Percentiles rank a stretch among this genome's conserved stretches.
Conservation (phyloP, 2,113 vertebrate species). For the Nothocercus nigrocapillus region DNA sequence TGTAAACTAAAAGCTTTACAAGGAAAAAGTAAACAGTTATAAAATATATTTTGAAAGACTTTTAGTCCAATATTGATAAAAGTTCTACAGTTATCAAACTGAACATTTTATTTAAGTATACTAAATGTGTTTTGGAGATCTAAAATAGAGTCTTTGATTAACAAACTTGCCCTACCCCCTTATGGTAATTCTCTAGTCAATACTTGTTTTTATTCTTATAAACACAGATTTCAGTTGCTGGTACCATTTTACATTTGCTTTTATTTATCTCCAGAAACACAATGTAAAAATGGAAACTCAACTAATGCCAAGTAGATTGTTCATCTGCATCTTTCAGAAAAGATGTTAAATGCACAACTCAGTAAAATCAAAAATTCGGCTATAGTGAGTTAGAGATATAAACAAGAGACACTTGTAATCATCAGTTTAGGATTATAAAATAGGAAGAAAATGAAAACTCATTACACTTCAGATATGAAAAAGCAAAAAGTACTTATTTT, state of each 20-base stretch:
- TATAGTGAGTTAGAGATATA: neutral
- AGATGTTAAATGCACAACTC: neutral
- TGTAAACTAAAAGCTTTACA: neutral
- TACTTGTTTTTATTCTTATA: neutral
- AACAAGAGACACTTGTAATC: neutral
- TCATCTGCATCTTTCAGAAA: neutral
- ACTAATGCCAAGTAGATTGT: neutral
- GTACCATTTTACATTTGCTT: neutral
- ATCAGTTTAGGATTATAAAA: neutral
- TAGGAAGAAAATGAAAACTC: neutral
- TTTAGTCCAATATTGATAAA: neutral
- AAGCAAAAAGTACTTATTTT: neutral
- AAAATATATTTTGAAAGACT: neutral
- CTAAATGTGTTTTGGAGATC: neutral
- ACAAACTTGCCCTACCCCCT: neutral
- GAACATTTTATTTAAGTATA: neutral
- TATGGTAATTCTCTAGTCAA: neutral
- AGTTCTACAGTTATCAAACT: neutral
- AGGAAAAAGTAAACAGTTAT: neutral
- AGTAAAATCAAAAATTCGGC: neutral
- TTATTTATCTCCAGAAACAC: neutral
- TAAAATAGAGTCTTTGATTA: neutral
- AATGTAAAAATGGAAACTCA: neutral
- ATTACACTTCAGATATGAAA: neutral
- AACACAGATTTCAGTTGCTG: neutral